Evolutionary conservation across 1,140 invertebrate genomes (phyloP).

Genomic region (Lucilia sericata): DNA sequence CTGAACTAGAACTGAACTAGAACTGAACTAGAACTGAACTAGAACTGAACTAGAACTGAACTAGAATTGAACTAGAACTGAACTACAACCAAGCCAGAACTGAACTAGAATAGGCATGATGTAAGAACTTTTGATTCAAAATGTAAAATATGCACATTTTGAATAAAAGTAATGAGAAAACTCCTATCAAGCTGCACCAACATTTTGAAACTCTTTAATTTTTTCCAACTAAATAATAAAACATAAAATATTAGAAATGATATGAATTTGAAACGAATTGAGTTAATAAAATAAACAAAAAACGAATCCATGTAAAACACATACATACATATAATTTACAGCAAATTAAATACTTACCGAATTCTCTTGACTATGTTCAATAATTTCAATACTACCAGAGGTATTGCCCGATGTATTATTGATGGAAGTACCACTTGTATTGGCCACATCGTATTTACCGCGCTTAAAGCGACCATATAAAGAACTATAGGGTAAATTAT

Average conservation of each 20-base stretch:
- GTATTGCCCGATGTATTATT: slow-evolving; percentile 65
- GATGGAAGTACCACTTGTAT: slow-evolving; percentile 61
- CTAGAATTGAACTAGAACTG: no score
- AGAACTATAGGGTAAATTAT: slow-evolving; percentile 89
- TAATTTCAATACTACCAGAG: slow-evolving; percentile 67
- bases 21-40: no score
- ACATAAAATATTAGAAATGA: neutral
- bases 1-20: no score
- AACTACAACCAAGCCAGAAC: no score
- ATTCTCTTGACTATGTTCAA: slow-evolving; percentile 68
- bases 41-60: no score
- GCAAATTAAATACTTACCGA: slow-evolving; percentile 58
- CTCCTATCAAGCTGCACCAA: no score
- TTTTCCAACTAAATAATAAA: neutral
- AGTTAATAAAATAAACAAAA: no score
- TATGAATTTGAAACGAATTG: neutral
- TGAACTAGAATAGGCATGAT: no score
- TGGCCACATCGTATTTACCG: slow-evolving; percentile 71
- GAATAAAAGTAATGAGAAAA: no score
- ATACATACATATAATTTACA: no score
- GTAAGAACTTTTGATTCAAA: no score
- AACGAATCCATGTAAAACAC: neutral
- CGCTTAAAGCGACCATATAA: slow-evolving; percentile 89
- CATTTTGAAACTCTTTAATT: neutral
- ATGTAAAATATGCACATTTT: no score